Evolutionary conservation across 1,140 invertebrate species (phyloP).

Genomic region (Euwallacea fornicatus): DNA sequence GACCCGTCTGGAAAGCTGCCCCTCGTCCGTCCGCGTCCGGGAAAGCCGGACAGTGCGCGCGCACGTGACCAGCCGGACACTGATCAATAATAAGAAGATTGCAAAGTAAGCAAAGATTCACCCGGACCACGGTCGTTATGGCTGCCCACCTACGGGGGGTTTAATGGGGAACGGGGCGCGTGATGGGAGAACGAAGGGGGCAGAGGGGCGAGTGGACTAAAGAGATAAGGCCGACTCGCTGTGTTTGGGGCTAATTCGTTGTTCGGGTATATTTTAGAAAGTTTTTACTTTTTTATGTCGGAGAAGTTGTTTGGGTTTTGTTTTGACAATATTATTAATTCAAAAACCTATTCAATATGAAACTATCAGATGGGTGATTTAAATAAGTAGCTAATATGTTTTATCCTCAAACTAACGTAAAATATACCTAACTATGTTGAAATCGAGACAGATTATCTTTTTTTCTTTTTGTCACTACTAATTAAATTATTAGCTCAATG

Average conservation of each 20-base stretch:
- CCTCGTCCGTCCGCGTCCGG: constrained; percentile 29
- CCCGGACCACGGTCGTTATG: constrained; percentile 45
- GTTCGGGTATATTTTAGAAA: constrained; percentile 4
- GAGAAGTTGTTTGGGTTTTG: no score
- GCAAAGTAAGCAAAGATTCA: constrained; percentile 54
- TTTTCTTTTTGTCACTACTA: no score
- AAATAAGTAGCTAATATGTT: no score
- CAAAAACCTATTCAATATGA: no score
- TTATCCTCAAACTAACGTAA: no score
- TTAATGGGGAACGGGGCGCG: constrained; percentile 6
- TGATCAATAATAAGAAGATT: constrained; percentile 55
- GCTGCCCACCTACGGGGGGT: constrained; percentile 40
- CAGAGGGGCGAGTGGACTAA: constrained; percentile 26
- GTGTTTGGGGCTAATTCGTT: constrained; percentile 21
- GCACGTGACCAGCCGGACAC: constrained; percentile 52
- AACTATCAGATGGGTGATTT: no score
- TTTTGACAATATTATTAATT: no score
- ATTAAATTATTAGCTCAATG: no score
- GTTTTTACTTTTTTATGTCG: not conserved
- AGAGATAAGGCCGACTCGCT: constrained; percentile 24
- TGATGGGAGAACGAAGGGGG: constrained; percentile 3
- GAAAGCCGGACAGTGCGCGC: constrained; percentile 40
- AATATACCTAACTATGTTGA: no score
- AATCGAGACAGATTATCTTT: no score
- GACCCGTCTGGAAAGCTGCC: constrained; percentile 25